phyloP scores from a whole-genome alignment of 2,113 vertebrate species.

The Myrmophylax atrothorax region DNA sequence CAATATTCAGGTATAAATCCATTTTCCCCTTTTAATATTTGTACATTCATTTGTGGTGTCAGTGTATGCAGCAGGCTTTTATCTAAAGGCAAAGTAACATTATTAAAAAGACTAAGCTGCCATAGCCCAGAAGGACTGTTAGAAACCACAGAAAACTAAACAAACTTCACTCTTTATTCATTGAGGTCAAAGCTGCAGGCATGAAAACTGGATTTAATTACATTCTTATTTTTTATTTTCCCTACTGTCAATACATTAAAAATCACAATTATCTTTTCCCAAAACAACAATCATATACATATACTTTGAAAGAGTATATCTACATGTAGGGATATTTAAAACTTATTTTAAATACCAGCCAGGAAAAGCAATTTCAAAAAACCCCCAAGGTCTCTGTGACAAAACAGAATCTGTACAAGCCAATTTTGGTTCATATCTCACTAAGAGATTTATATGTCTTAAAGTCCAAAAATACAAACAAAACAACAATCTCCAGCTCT shows the following conservation, averaged over 20 bases:
- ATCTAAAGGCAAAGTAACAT: slow-evolving; percentile 48
- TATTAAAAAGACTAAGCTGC: slow-evolving; percentile 54
- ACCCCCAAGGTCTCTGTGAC: neutral
- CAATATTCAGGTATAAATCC: slow-evolving; percentile 40
- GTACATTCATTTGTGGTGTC: neutral
- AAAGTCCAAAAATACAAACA: neutral
- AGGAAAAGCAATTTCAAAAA: neutral
- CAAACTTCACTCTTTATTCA: slow-evolving; percentile 9
- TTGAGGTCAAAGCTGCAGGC: neutral
- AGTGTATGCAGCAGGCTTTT: neutral
- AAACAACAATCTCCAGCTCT: neutral
- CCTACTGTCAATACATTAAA: neutral
- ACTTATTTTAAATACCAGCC: neutral
- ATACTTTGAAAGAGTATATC: neutral
- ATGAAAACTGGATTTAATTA: neutral
- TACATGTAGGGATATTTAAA: neutral
- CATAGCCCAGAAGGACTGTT: slow-evolving; percentile 1
- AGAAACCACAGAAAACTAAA: slow-evolving; percentile 36
- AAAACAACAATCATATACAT: neutral
- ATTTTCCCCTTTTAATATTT: slow-evolving; percentile 44
- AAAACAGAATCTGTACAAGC: neutral
- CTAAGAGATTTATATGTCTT: neutral
- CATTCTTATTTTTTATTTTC: slow-evolving; percentile 1
- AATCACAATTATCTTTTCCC: neutral
- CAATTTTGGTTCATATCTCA: neutral